A percentile compares a stretch with the other conserved stretches of the same genome.
These are phyloP conservation scores for Drosophila robusta DNA, from an alignment of 2,888 invertebrate genomes.

Conservation along the genomic window DNA sequence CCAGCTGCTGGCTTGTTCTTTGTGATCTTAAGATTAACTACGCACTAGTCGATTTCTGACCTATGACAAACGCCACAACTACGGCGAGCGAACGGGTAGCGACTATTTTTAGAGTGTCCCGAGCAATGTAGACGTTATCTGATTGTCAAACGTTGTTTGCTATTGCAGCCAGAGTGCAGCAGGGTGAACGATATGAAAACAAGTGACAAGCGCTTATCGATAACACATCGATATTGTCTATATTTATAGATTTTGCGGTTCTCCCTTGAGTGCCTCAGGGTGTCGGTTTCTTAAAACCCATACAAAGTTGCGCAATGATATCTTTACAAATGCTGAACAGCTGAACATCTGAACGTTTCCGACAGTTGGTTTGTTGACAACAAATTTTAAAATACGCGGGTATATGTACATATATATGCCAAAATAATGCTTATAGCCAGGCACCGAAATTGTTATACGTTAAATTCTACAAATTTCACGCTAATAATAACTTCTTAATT, in stretches of 20 bases:
- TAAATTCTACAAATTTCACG: no score
- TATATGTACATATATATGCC: no score
- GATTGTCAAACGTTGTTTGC: conserved; percentile 27
- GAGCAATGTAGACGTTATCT: conserved; percentile 38
- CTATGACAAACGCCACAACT: conserved; percentile 46
- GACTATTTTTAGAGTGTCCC: conserved; percentile 45
- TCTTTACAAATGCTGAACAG: conserved; percentile 7
- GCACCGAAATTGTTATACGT: no score
- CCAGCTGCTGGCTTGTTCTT: conserved; percentile 19
- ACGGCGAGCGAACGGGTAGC: conserved; percentile 24
- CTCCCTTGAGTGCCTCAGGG: no score
- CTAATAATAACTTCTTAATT: no score
- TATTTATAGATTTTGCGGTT: no score
- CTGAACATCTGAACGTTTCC: background rate
- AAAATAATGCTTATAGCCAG: no score
- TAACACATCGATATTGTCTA: conserved; percentile 24
- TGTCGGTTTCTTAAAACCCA: no score
- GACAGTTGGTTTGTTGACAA: conserved; percentile 4
- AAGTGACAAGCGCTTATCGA: conserved; percentile 45
- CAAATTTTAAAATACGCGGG: background rate
- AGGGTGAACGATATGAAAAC: conserved; percentile 60
- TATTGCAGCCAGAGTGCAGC: conserved; percentile 4
- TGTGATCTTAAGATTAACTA: conserved; percentile 50
- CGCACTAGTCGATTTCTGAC: conserved; percentile 61
- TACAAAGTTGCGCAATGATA: conserved; percentile 11